Conservation (phyloP, 64 coral and sea anemone genomes). For the Stylophora pistillata region DNA sequence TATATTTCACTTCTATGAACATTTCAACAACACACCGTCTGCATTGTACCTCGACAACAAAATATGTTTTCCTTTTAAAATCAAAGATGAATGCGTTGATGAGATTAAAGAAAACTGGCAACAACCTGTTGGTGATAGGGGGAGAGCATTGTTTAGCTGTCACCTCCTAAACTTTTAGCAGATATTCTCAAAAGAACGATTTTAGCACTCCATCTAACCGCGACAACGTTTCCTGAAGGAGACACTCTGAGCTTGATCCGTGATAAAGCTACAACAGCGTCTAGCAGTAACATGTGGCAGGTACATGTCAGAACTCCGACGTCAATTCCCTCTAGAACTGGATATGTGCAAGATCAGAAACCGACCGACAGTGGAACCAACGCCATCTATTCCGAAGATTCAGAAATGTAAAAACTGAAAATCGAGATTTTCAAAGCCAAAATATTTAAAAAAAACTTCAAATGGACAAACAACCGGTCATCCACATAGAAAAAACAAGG, state of each 20-base stretch:
- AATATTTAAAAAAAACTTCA: conserved; percentile 29
- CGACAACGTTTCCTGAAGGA: conserved; percentile 34
- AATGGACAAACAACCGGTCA: conserved; percentile 16
- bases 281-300: neutral
- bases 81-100: conserved; percentile 11
- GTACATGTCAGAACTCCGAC: neutral
- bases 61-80: conserved; percentile 23
- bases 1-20: no score
- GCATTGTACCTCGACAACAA: conserved; percentile 18
- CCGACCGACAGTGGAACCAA: neutral
- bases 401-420: neutral
- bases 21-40: neutral
- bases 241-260: neutral
- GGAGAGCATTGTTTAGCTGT: conserved; percentile 23
- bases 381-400: neutral
- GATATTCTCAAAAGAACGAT: conserved; percentile 19
- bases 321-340: neutral
- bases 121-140: conserved; percentile 49
- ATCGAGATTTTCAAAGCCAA: conserved; percentile 30
- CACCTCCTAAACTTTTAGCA: conserved; percentile 51
- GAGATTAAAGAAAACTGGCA: conserved; percentile 44
- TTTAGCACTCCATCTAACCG: conserved; percentile 37
- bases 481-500: conserved; percentile 9
- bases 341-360: neutral
- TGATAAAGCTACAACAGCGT: conserved; percentile 2